Conservation (phyloP, 2,113 vertebrate species). For the Misgurnus mizolepis region DNA sequence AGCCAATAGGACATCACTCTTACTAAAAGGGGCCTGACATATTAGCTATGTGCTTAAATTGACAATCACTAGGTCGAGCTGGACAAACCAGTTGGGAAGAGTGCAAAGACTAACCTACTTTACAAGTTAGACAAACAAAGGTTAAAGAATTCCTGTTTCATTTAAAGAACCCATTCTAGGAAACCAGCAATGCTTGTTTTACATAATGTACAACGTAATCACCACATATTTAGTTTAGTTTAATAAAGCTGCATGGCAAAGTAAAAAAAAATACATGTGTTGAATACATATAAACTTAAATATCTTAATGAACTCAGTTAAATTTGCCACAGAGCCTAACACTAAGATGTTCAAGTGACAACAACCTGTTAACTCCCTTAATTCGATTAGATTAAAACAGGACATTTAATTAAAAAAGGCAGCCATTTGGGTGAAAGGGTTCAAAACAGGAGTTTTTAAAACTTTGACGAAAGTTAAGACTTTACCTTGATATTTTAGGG, state of each 20-base stretch:
- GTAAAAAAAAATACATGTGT: neutral
- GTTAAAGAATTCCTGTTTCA: neutral
- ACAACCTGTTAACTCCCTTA: no score
- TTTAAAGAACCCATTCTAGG: neutral
- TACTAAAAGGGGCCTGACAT: neutral
- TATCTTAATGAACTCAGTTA: neutral
- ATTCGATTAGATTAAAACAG: no score
- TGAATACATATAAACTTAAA: neutral
- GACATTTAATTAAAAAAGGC: no score
- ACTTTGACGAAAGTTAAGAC: no score
- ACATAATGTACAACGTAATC: neutral
- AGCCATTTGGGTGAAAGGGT: no score
- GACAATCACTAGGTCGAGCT: neutral
- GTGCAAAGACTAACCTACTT: neutral
- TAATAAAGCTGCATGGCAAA: neutral
- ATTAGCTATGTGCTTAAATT: neutral
- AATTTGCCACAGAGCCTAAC: neutral
- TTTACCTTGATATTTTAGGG: no score
- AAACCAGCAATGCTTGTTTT: neutral
- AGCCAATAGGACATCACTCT: neutral
- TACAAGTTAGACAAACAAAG: conserved; percentile 13
- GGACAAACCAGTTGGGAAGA: conserved; percentile 36
- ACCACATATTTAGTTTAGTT: neutral
- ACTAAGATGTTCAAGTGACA: no score
- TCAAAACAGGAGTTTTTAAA: no score